Evolutionary conservation across 1,140 invertebrate genomes (phyloP), one percentile per base, ranked within the genome.

Genomic region (Hyposmocoma kahamanoa): DNA sequence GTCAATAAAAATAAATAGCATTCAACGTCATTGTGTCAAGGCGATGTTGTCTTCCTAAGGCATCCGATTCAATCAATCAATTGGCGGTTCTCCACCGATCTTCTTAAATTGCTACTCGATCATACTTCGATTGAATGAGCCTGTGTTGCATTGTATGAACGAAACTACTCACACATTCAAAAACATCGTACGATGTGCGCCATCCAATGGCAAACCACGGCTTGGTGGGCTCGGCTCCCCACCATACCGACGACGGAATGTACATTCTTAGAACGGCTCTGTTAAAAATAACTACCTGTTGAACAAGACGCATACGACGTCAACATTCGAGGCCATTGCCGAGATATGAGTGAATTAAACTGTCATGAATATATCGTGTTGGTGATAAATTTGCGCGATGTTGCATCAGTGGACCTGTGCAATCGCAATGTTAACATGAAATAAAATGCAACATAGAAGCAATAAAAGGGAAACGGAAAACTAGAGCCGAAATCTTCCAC

Each of bases 281-380:
- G 74, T 66, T 80, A 80, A 78, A 79, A 83, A 79, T 83, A 79
- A 80, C 67, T 60, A 77, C 76, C 64, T 67, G 74, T 73, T 75
- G 62, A 56, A 61, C 60, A 53, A 58, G 64, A 61, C 59, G 56
- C 56, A 62, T 59, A 59, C 52, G 59, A 51, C 48, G 54, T 41
- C 48, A 51, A 42, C 51, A 55, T 66, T 64, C 63, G 69, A 73
- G 76, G 73, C 67, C 73, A 72, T 64, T 72, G 62, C 55, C 67
- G 64, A 62, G 50, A 61, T 56, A 58, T 48, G 36, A 21, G 15
- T 13, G 49, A 13, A 36, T 6, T 8, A 8, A 36, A 26, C 22
- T 44, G 22, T 28, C 18, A 30, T 18, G 13, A 22, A 30, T 46
- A 44, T 18, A 39, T 17, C 24, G 42, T 43, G 45, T 21, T 19